Percentiles rank a stretch among this genome's conserved stretches.
Conservation (phyloP, 1,140 invertebrate genomes). For the Aphidius ervi region DNA sequence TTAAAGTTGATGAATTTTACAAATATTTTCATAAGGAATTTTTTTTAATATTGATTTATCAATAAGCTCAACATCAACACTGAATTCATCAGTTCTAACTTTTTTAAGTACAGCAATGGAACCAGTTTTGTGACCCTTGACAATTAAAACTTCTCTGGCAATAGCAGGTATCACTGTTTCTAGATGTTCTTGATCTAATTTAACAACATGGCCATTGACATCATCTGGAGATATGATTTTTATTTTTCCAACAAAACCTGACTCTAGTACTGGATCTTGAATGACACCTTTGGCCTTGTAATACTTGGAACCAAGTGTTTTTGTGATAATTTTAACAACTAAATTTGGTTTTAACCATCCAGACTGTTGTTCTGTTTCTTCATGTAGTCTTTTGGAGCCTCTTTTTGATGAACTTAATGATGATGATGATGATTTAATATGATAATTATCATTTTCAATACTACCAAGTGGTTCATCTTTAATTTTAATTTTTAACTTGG, state of each 20-base stretch:
- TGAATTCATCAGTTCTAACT: conserved; percentile 74
- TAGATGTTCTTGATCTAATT: conserved; percentile 80
- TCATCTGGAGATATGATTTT: conserved; percentile 71
- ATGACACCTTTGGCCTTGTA: conserved; percentile 88
- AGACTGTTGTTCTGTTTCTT: conserved; percentile 21
- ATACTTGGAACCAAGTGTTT: conserved; percentile 82
- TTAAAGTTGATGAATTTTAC: conserved; percentile 44
- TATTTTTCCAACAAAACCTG: conserved; percentile 68
- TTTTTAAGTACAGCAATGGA: conserved; percentile 63
- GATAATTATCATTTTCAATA: conserved; percentile 7
- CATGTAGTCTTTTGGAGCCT: background rate
- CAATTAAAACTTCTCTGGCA: conserved; percentile 72
- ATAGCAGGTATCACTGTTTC: conserved; percentile 94
- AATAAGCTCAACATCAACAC: conserved; percentile 65
- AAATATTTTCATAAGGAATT: conserved; percentile 72
- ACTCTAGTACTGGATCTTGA: conserved; percentile 70
- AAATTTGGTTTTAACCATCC: conserved; percentile 78
- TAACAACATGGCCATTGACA: conserved; percentile 60
- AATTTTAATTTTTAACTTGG: conserved; percentile 15
- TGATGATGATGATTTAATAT: background rate
- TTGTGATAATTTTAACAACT: conserved; percentile 87
- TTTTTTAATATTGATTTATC: conserved; percentile 62
- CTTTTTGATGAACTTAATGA: background rate
- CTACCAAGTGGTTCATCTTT: conserved; percentile 27
- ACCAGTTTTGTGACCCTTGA: conserved; percentile 83